Percentiles rank a stretch among this genome's conserved stretches.
Conservation (phyloP, 1,140 invertebrate genomes). For the Reticulitermes speratus region DNA sequence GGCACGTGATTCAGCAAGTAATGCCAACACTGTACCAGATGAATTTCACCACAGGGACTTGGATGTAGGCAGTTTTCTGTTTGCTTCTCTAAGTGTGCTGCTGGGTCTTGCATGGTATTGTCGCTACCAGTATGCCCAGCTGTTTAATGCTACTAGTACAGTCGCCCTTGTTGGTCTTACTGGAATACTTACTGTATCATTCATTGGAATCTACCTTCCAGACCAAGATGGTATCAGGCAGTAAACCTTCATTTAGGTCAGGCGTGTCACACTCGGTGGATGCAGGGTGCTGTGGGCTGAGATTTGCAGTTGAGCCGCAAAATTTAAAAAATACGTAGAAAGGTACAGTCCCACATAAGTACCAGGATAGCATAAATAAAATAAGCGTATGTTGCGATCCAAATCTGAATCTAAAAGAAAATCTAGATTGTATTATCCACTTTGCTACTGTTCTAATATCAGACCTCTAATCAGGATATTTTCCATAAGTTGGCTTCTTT, state of each 20-base stretch:
- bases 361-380: no score
- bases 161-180: slow-evolving; percentile 59
- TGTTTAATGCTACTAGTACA: slow-evolving; percentile 63
- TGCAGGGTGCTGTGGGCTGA: no score
- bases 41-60: slow-evolving; percentile 38
- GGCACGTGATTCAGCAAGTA: not conserved
- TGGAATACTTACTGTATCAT: slow-evolving; percentile 56
- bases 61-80: slow-evolving; percentile 47
- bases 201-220: slow-evolving; percentile 53
- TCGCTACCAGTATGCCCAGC: slow-evolving; percentile 60
- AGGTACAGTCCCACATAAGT: no score
- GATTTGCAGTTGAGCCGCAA: no score
- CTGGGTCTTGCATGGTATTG: slow-evolving; percentile 61
- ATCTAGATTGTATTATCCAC: no score
- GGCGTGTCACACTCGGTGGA: not conserved
- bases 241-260: not conserved
- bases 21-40: slow-evolving; percentile 27
- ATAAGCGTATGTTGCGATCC: no score
- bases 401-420: no score
- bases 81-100: slow-evolving; percentile 54
- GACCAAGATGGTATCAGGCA: slow-evolving; percentile 50
- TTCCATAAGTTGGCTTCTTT: no score
- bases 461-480: no score
- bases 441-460: no score
- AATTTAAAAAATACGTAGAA: no score